phyloP scores from a whole-genome alignment of 2,888 invertebrate genomes.

The Mimachlamys varia region DNA sequence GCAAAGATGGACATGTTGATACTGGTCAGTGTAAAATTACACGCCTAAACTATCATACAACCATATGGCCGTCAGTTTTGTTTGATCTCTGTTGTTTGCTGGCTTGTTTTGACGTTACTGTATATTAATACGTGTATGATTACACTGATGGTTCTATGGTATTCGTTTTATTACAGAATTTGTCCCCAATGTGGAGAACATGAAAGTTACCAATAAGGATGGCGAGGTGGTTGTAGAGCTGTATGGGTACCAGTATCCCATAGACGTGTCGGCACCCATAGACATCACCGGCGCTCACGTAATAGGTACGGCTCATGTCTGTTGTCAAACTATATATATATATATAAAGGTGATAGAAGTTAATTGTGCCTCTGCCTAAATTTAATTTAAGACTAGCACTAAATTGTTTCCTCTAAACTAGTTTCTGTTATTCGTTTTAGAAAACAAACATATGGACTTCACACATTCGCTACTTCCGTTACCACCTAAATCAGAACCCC shows the following conservation, averaged over 20 bases:
- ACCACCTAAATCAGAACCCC: not conserved
- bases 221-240: conserved; percentile 42
- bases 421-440: not conserved
- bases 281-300: not conserved
- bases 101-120: too few relatives aligned
- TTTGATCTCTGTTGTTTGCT: too few relatives aligned
- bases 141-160: not conserved
- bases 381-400: too few relatives aligned
- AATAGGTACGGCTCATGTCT: not conserved
- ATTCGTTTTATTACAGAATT: not conserved
- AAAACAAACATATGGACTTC: not conserved
- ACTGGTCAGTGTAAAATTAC: too few relatives aligned
- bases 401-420: too few relatives aligned
- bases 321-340: too few relatives aligned
- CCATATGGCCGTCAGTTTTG: too few relatives aligned
- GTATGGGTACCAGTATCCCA: conserved; percentile 41
- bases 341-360: too few relatives aligned
- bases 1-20: too few relatives aligned
- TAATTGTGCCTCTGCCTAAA: too few relatives aligned
- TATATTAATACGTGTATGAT: too few relatives aligned
- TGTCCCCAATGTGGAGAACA: not conserved
- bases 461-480: not conserved
- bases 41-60: too few relatives aligned
- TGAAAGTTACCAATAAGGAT: conserved; percentile 37
- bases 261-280: conserved; percentile 34